Conservation (phyloP, 2,888 invertebrate species). For the Ichneumon xanthorius region DNA sequence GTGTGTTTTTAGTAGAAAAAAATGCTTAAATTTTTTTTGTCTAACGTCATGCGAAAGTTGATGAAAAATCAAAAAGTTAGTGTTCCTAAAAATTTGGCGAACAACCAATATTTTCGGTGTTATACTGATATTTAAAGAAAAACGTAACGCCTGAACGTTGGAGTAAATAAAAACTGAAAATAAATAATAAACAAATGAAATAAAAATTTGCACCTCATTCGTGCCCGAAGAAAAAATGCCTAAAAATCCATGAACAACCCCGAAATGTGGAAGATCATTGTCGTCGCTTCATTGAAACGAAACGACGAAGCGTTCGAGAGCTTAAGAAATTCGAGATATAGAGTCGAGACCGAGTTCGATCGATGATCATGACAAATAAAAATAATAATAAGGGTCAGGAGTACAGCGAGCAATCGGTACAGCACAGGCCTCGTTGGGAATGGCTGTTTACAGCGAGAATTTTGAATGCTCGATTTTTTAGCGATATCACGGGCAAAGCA, state of each 20-base stretch:
- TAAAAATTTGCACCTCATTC: not conserved
- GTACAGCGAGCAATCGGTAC: slow-evolving; percentile 32
- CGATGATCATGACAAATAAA: slow-evolving; percentile 1
- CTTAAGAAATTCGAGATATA: not conserved
- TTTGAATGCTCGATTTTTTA: slow-evolving; percentile 7
- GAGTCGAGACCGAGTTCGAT: slow-evolving; percentile 14
- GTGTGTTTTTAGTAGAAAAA: too few relatives aligned
- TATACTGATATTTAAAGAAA: too few relatives aligned
- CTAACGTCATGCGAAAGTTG: too few relatives aligned
- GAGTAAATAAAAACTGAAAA: not conserved
- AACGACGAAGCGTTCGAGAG: not conserved
- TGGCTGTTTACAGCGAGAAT: slow-evolving; percentile 15
- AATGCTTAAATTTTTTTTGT: too few relatives aligned
- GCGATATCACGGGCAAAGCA: not conserved
- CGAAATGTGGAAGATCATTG: too few relatives aligned
- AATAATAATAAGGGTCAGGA: not conserved
- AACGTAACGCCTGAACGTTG: too few relatives aligned
- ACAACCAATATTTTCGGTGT: too few relatives aligned
- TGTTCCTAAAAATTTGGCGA: too few relatives aligned
- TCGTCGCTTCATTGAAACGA: too few relatives aligned
- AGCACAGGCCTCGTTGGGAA: not conserved
- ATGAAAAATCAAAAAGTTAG: too few relatives aligned
- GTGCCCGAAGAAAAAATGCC: not conserved
- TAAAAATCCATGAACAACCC: not conserved
- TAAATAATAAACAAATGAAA: not conserved